Evolutionary conservation across 2,797 vertebrate genomes (phyloP).

Genomic region (Dendrocincla tyrannina): DNA sequence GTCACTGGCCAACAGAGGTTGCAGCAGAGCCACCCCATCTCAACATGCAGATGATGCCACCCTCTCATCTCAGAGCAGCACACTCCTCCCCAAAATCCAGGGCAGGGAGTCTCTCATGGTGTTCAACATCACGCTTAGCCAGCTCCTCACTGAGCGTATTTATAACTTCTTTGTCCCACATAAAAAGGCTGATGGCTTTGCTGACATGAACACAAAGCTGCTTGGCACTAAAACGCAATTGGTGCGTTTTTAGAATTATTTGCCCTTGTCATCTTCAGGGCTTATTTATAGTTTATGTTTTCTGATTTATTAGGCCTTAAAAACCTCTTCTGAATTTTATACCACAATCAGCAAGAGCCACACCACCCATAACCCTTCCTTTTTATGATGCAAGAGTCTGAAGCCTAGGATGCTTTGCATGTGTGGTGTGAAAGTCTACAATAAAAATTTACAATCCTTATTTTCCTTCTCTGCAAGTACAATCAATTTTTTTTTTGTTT

Average conservation of each 20-base stretch:
- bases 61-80: neutral
- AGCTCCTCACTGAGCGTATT: neutral
- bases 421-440: rapidly evolving
- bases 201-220: constrained; percentile 28
- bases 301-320: neutral
- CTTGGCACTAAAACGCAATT: neutral
- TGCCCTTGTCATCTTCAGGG: constrained; percentile 5
- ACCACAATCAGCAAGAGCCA: neutral
- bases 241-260: constrained; percentile 20
- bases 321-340: neutral
- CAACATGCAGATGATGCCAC: rapidly evolving
- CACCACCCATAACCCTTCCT: neutral
- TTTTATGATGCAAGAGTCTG: neutral
- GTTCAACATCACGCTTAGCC: neutral
- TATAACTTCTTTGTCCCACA: neutral
- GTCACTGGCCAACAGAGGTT: neutral
- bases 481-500: neutral
- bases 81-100: neutral
- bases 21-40: neutral
- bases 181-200: neutral
- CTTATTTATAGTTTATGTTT: neutral
- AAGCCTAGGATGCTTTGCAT: neutral
- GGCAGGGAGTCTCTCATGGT: neutral
- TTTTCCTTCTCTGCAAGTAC: neutral
- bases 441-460: neutral